Evolutionary conservation across 1,140 invertebrate species (phyloP).

Genomic region (Hycleus cichorii): DNA sequence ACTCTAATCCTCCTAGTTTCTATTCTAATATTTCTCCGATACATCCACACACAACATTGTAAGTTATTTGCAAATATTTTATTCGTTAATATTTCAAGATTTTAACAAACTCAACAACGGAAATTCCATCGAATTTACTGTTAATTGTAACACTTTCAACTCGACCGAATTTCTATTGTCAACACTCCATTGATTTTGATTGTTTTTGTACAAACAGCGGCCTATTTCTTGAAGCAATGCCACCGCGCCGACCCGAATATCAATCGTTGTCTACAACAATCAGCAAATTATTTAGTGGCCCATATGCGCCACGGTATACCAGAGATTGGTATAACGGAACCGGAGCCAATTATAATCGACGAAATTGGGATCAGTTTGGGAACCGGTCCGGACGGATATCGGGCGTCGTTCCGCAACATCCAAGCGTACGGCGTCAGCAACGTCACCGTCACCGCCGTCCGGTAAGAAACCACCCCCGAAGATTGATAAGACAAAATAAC

Average conservation of each 20-base stretch:
- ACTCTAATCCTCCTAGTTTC: background rate
- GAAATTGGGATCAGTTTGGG: conserved; percentile 71
- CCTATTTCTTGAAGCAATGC: conserved; percentile 61
- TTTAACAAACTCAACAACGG: too few relatives aligned
- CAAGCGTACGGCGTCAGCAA: conserved; percentile 71
- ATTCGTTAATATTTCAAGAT: too few relatives aligned
- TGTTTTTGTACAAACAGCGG: conserved; percentile 28
- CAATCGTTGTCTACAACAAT: conserved; percentile 61
- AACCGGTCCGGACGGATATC: conserved; percentile 67
- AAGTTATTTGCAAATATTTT: too few relatives aligned
- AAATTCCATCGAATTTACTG: background rate
- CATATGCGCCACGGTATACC: conserved; percentile 59
- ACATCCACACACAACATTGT: too few relatives aligned
- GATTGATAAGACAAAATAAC: background rate
- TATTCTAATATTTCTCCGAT: background rate
- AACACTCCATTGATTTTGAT: conserved; percentile 6
- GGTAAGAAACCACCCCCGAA: conserved; percentile 42
- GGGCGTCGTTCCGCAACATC: conserved; percentile 68
- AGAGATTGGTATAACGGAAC: conserved; percentile 55
- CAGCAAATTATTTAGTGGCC: conserved; percentile 62
- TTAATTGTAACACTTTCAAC: conserved; percentile 5
- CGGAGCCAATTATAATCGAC: conserved; percentile 69
- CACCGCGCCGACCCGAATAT: conserved; percentile 58
- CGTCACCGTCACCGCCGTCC: conserved; percentile 64
- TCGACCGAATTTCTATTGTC: conserved; percentile 6